Base-by-base conservation (phyloP, 2,888 invertebrate genomes). In the Athalia rosae region DNA sequence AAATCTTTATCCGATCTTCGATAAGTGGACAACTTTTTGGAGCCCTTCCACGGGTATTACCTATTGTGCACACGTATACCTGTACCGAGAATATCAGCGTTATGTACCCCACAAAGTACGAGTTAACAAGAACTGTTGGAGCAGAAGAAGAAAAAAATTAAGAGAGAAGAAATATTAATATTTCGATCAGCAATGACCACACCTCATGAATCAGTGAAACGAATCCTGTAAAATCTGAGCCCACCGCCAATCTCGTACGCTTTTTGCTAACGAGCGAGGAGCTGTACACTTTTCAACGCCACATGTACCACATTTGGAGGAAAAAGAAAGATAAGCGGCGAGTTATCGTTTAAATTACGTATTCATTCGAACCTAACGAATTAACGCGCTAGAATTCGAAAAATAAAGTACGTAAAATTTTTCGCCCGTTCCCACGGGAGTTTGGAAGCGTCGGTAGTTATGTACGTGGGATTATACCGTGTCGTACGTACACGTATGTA, bases 21-120 rank as follows among this genome's bases (percentile, higher is more conserved):
- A 74, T 61, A 50, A 74, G 74, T 74, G 74, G 74, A 74, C 74
- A 74, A 74, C 61, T 74, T 74, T 74, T 74, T 13, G 53, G 9
- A 53, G n/a, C 53, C 9, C n/a, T 11, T 53, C 53, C 53, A 53
- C n/a, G n/a, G 9, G 7, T 53, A 7, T 0, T 3, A 11, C 9
- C 15, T 58, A n/a, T 58, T 71, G 58, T 13, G 15, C 13, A 3
- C 15, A 4, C 59, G 0, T 15, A n/a, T 61, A 4, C 28, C 8
- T 61, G 13, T 9, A 6, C 8, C 61, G 8, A 4, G 15, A 8
- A 8, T 61, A 13, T 15, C 13, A n/a, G 5, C 53, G 3, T 13
- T 7, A n/a, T 4, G 15, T 59, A 59, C 59, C 15, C 15, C 15
- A 50, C 28, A 67, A 3, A 8, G n/a, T 28, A 28, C 7, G 7